phyloP scores from a whole-genome alignment of 2,888 invertebrate species.

The Netelia virgata region DNA sequence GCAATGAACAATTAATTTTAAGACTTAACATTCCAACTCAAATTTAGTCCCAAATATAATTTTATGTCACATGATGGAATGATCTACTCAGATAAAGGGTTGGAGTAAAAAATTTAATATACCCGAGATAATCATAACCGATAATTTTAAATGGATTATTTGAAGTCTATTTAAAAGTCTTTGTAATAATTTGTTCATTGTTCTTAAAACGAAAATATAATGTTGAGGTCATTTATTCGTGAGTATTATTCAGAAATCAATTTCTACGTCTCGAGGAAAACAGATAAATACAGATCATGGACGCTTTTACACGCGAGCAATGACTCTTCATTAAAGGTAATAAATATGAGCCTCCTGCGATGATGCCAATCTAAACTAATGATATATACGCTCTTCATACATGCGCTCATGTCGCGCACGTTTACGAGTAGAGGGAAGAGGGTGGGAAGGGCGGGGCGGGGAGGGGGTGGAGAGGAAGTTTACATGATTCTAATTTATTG shows the following conservation, averaged over 20 bases:
- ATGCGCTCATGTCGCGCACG: constrained; percentile 26
- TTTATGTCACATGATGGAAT: too few species aligned
- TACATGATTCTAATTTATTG: constrained; percentile 82
- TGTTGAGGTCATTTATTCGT: constrained; percentile 29
- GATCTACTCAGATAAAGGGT: too few species aligned
- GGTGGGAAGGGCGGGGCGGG: constrained; percentile 31
- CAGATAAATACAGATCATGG: constrained; percentile 79
- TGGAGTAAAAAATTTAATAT: too few species aligned
- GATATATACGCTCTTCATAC: constrained; percentile 32
- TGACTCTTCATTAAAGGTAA: constrained; percentile 78
- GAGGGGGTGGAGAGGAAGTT: constrained; percentile 70
- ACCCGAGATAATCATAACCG: too few species aligned
- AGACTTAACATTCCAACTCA: too few species aligned
- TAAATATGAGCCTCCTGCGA: constrained; percentile 73
- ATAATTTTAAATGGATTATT: too few species aligned
- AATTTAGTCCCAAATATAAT: too few species aligned
- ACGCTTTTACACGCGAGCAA: constrained; percentile 76
- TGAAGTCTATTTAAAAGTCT: too few species aligned
- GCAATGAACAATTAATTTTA: too few species aligned
- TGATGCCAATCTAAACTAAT: constrained; percentile 41
- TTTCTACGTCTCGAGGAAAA: constrained; percentile 70
- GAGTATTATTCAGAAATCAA: constrained; percentile 77
- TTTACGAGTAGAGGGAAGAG: constrained; percentile 28
- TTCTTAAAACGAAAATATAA: background rate
- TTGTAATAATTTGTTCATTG: too few species aligned